Conservation (phyloP, 2,113 vertebrate species). For the Aptenodytes forsteri region DNA sequence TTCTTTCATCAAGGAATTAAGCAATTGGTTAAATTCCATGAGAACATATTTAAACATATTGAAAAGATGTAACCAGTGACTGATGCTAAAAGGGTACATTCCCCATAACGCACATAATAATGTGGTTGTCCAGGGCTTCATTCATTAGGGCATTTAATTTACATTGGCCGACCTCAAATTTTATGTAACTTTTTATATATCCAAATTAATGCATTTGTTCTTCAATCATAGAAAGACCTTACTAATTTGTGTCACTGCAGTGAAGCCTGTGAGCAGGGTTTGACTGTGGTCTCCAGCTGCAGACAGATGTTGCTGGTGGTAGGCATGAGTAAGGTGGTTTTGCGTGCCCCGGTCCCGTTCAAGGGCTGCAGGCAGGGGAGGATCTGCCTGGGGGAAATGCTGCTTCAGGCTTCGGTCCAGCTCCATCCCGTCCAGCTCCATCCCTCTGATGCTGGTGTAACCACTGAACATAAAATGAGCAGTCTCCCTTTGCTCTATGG, state of each 20-base stretch:
- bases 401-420: background rate
- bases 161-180: constrained; percentile 18
- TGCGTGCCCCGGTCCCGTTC: accelerated
- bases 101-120: constrained; percentile 40
- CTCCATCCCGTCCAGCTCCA: background rate
- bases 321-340: background rate
- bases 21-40: background rate
- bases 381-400: background rate
- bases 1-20: constrained; percentile 27
- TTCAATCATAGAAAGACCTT: background rate
- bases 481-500: accelerated
- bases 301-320: background rate
- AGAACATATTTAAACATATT: background rate
- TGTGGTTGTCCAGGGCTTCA: background rate
- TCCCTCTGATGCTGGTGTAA: accelerated
- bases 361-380: background rate
- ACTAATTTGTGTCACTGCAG: background rate
- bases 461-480: accelerated
- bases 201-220: constrained; percentile 36
- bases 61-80: background rate
- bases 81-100: background rate
- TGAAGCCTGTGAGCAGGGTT: background rate
- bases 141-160: constrained; percentile 19
- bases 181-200: background rate
- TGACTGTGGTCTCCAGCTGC: background rate